A percentile compares a stretch with the other conserved stretches of the same genome.
Evolutionary conservation across 2,113 vertebrate species (phyloP).

Genomic region (Phyllostomus discolor): DNA sequence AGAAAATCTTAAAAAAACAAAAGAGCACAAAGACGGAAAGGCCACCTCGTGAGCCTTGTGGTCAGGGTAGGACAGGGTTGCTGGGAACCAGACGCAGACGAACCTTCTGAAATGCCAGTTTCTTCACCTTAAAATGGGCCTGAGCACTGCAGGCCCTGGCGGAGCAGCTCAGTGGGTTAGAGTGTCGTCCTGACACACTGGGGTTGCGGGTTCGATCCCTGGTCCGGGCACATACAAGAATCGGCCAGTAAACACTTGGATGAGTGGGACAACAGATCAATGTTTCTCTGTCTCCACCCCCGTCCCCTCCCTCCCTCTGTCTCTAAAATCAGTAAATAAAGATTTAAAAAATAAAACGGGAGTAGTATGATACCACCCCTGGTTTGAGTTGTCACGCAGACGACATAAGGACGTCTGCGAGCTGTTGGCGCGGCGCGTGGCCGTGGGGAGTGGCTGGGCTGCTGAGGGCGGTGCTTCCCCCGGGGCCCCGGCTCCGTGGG

Average conservation of each 20-base stretch:
- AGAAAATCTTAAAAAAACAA: too few species aligned
- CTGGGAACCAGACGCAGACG: neutral
- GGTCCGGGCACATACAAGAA: too few species aligned
- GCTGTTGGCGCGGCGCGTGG: rapidly evolving
- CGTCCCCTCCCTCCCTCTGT: too few species aligned
- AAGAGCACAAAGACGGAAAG: neutral
- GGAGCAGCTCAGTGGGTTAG: too few species aligned
- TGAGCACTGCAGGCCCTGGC: too few species aligned
- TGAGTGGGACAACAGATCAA: too few species aligned
- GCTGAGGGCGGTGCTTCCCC: neutral
- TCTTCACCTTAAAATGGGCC: neutral
- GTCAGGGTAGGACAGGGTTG: neutral
- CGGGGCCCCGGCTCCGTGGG: neutral
- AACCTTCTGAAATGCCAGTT: neutral
- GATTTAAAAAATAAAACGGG: neutral
- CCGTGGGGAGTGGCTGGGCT: neutral
- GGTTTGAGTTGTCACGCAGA: neutral
- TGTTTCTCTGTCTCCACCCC: too few species aligned
- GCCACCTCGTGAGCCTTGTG: neutral
- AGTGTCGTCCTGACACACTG: too few species aligned
- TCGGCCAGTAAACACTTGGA: too few species aligned
- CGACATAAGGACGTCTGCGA: too few species aligned
- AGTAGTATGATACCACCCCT: neutral
- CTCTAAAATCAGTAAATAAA: too few species aligned
- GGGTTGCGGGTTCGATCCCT: too few species aligned